Percentiles rank a stretch among this genome's conserved stretches.
Conservation (phyloP, 2,113 vertebrate genomes). For the Alosa alosa region DNA sequence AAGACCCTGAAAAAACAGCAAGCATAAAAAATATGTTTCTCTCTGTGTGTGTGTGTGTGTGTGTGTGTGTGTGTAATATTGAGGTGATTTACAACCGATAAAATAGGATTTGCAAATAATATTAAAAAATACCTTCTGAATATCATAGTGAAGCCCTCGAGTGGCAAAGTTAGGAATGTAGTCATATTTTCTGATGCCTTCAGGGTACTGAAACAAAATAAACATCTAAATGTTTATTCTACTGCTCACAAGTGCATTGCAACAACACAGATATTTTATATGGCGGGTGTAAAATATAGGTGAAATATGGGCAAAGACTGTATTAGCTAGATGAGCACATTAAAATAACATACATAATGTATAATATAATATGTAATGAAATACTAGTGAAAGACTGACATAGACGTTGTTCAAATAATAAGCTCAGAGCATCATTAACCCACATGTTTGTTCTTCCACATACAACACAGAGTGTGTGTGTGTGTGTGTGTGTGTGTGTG, state of each 20-base stretch:
- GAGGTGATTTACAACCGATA: background rate
- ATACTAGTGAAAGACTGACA: background rate
- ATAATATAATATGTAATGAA: background rate
- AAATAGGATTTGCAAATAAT: background rate
- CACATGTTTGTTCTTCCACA: too few relatives aligned
- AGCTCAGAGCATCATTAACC: too few relatives aligned
- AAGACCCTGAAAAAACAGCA: constrained; percentile 57
- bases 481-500: too few relatives aligned
- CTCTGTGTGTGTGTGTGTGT: background rate
- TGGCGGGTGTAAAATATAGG: too few relatives aligned
- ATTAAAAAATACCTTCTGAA: constrained; percentile 73
- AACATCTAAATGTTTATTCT: background rate
- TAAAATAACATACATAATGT: background rate
- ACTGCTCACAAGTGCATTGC: too few relatives aligned
- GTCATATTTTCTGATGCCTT: constrained; percentile 72
- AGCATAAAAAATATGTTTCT: too few relatives aligned
- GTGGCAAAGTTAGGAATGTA: constrained; percentile 79
- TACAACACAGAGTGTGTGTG: background rate
- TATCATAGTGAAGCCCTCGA: constrained; percentile 82
- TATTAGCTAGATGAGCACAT: background rate
- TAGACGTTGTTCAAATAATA: too few relatives aligned
- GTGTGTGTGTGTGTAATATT: background rate
- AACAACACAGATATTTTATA: background rate
- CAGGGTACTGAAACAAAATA: constrained; percentile 70
- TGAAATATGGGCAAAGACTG: background rate